phyloP scores from a whole-genome alignment of 2,797 vertebrate species.

The Serranus cabrilla region DNA sequence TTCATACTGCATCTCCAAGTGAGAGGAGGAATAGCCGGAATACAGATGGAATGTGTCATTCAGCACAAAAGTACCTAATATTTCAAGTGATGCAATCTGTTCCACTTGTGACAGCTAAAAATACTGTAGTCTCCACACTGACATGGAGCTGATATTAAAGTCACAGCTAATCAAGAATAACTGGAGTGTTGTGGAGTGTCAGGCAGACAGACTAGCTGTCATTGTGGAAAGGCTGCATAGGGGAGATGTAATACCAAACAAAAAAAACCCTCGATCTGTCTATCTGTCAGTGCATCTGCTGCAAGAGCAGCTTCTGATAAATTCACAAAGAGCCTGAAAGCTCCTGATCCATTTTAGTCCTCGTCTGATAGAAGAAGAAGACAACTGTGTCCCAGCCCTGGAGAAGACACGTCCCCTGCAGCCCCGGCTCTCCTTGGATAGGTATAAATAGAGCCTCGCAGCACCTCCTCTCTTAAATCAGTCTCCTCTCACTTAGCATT shows the following conservation, averaged over 20 bases:
- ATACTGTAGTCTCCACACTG: slow-evolving; percentile 12
- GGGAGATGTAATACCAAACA: slow-evolving; percentile 29
- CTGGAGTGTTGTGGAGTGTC: slow-evolving; percentile 31
- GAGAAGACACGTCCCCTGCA: slow-evolving; percentile 47
- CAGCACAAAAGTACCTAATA: not conserved
- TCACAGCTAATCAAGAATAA: slow-evolving; percentile 49
- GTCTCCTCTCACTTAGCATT: slow-evolving; percentile 62
- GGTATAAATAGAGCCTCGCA: slow-evolving; percentile 71
- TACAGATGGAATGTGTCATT: slow-evolving; percentile 5
- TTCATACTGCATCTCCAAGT: not conserved
- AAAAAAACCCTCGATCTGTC: slow-evolving; percentile 28
- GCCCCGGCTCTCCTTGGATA: slow-evolving; percentile 32
- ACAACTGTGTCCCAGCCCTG: slow-evolving; percentile 51
- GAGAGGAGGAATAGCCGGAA: not conserved
- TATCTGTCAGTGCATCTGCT: slow-evolving; percentile 47
- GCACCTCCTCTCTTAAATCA: slow-evolving; percentile 57
- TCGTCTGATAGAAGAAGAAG: slow-evolving; percentile 54
- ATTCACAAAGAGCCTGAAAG: slow-evolving; percentile 53
- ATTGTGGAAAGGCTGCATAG: slow-evolving; percentile 28
- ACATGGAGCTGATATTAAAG: slow-evolving; percentile 40
- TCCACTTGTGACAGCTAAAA: slow-evolving; percentile 32
- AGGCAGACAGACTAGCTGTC: slow-evolving; percentile 30
- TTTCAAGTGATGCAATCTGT: slow-evolving; percentile 6
- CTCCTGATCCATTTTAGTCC: slow-evolving; percentile 53
- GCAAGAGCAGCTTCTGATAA: slow-evolving; percentile 28